Percentiles rank a stretch among this genome's conserved stretches.
These are phyloP conservation scores for Pterostichus niger DNA, from an alignment of 2,888 invertebrate genomes.

Conservation along the genomic window DNA sequence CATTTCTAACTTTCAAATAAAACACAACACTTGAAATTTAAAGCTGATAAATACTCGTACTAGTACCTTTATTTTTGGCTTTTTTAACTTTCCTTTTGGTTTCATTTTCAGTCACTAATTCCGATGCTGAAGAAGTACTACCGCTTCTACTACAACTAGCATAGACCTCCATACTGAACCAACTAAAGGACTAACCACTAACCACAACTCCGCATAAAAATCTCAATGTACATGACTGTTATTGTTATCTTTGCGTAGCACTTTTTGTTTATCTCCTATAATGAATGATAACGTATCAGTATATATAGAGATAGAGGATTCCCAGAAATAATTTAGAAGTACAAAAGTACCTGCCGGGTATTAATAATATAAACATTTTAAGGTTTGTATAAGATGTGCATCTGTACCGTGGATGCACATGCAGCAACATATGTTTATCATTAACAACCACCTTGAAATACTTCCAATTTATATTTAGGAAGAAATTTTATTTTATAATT, in stretches of 20 bases:
- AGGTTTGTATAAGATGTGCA: not conserved
- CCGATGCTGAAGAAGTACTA: slow-evolving; percentile 3
- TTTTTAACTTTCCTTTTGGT: not conserved
- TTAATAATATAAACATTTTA: not conserved
- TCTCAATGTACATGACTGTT: not conserved
- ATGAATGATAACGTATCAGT: not conserved
- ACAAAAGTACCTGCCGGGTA: not conserved
- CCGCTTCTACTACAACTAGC: slow-evolving; percentile 17
- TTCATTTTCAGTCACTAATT: slow-evolving; percentile 5
- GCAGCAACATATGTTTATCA: not conserved
- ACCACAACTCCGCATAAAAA: not conserved
- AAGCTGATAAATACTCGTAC: not conserved
- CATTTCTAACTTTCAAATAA: no score
- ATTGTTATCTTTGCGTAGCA: slow-evolving; percentile 30
- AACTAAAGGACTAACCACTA: not conserved
- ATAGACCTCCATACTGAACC: not conserved
- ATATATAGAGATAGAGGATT: not conserved
- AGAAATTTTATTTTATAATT: no score
- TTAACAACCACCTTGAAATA: slow-evolving; percentile 6
- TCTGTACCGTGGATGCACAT: not conserved
- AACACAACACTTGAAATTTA: no score
- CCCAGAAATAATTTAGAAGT: not conserved
- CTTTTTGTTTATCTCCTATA: not conserved
- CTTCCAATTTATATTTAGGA: slow-evolving; percentile 31
- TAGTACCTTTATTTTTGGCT: not conserved